phyloP scores from a whole-genome alignment of 2,797 vertebrate species.

The Calcarius lapponicus region DNA sequence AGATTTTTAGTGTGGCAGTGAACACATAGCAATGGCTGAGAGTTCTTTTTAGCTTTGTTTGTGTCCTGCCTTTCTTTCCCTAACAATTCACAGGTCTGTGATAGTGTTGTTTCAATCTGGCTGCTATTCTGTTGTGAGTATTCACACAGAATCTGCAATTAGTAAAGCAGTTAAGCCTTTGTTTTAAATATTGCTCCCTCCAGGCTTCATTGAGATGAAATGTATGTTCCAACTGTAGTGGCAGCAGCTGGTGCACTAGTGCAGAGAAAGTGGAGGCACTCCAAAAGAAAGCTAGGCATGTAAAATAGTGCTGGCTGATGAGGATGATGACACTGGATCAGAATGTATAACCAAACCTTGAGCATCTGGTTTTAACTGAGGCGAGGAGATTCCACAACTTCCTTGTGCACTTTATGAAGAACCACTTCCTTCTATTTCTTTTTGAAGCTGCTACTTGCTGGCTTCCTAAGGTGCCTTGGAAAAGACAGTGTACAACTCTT shows the following conservation, averaged over 20 bases:
- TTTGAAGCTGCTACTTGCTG: slow-evolving; percentile 1
- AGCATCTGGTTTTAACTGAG: slow-evolving; percentile 16
- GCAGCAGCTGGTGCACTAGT: not conserved
- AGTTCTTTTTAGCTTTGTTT: not conserved
- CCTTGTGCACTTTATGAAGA: not conserved
- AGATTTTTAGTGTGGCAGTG: not conserved
- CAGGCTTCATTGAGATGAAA: not conserved
- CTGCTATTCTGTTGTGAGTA: not conserved
- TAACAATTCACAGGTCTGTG: not conserved
- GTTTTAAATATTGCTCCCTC: not conserved
- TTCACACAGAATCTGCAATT: not conserved
- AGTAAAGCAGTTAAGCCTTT: not conserved
- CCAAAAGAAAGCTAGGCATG: not conserved
- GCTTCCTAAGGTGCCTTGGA: not conserved
- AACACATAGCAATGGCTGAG: not conserved
- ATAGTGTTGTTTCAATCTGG: not conserved
- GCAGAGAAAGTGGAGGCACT: not conserved
- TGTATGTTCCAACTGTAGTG: not conserved
- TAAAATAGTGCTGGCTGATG: not conserved
- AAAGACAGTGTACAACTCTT: not conserved
- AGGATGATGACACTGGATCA: not conserved
- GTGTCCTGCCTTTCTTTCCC: not conserved
- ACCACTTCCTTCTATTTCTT: not conserved
- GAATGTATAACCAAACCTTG: not conserved
- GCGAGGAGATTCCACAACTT: not conserved